A percentile compares a stretch with the other conserved stretches of the same genome.
Evolutionary conservation across 2,888 invertebrate species (phyloP).

Genomic region (Ormia ochracea): DNA sequence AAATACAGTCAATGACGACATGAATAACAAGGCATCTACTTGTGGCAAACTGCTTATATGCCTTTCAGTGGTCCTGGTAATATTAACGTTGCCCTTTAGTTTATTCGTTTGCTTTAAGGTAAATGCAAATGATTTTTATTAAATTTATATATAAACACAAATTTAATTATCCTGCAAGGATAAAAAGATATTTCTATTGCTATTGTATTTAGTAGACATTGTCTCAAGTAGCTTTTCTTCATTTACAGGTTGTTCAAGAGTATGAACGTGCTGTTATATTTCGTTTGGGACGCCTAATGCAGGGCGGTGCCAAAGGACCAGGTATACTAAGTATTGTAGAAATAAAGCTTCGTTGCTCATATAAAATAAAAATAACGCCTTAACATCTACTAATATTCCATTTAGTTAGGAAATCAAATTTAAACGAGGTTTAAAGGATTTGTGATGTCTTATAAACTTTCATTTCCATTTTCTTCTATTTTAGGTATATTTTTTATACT

Average conservation of each 20-base stretch:
- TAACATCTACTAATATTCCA: background rate
- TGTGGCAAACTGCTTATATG: slow-evolving; percentile 90
- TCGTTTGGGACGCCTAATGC: slow-evolving; percentile 89
- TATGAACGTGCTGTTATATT: slow-evolving; percentile 98
- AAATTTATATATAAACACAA: background rate
- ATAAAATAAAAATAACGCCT: background rate
- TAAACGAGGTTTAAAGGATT: background rate
- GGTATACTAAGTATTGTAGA: slow-evolving; percentile 78
- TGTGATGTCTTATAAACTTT: background rate
- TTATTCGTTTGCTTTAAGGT: slow-evolving; percentile 96
- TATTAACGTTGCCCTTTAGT: slow-evolving; percentile 93
- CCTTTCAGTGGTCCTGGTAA: slow-evolving; percentile 89
- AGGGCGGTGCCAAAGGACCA: slow-evolving; percentile 95
- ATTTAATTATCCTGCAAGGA: slow-evolving; percentile 22
- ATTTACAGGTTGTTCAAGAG: slow-evolving; percentile 91
- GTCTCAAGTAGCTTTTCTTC: slow-evolving; percentile 16
- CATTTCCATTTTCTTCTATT: background rate
- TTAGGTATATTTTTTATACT: slow-evolving; percentile 96
- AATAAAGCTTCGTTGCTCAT: background rate
- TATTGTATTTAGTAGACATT: background rate
- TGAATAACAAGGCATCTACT: slow-evolving; percentile 82
- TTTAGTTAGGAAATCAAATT: background rate
- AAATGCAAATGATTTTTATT: slow-evolving; percentile 67
- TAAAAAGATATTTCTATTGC: background rate
- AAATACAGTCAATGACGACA: slow-evolving; percentile 79